Evolutionary conservation across 2,797 vertebrate genomes (phyloP).

Genomic region (Ambastaia sidthimunki): DNA sequence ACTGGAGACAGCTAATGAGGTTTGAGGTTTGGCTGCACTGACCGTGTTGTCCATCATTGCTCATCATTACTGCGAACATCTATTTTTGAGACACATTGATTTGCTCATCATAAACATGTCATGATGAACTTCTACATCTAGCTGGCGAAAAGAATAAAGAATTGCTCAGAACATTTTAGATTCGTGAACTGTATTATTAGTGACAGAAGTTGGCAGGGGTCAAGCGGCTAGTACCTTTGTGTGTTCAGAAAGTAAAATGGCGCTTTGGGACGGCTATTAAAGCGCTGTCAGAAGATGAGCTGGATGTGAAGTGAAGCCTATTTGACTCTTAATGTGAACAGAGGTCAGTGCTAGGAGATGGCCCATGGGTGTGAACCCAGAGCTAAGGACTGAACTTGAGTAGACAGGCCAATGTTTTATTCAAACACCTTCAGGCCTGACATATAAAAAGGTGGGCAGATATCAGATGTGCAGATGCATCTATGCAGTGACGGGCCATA

Average conservation of each 20-base stretch:
- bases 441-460: slow-evolving; percentile 45
- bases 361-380: slow-evolving; percentile 16
- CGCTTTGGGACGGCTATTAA: slow-evolving; percentile 4
- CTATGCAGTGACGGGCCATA: not conserved
- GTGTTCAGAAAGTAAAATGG: not conserved
- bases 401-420: slow-evolving; percentile 50
- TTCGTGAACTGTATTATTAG: slow-evolving; percentile 7
- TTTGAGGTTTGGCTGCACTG: slow-evolving; percentile 36
- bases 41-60: slow-evolving; percentile 45
- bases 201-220: not conserved
- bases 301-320: slow-evolving; percentile 13
- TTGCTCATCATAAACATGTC: slow-evolving; percentile 13
- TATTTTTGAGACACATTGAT: slow-evolving; percentile 28
- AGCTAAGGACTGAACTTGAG: slow-evolving; percentile 40
- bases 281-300: not conserved
- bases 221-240: not conserved
- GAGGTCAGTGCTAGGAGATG: slow-evolving; percentile 35
- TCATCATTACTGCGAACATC: slow-evolving; percentile 32
- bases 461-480: slow-evolving; percentile 42
- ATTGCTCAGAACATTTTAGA: not conserved
- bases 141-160: not conserved
- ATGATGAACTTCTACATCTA: slow-evolving; percentile 1
- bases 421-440: slow-evolving; percentile 49
- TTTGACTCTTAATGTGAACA: slow-evolving; percentile 20
- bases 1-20: slow-evolving; percentile 41